These are phyloP conservation scores for Electrona antarctica DNA, from an alignment of 2,113 vertebrate genomes.

Conservation along the genomic window DNA sequence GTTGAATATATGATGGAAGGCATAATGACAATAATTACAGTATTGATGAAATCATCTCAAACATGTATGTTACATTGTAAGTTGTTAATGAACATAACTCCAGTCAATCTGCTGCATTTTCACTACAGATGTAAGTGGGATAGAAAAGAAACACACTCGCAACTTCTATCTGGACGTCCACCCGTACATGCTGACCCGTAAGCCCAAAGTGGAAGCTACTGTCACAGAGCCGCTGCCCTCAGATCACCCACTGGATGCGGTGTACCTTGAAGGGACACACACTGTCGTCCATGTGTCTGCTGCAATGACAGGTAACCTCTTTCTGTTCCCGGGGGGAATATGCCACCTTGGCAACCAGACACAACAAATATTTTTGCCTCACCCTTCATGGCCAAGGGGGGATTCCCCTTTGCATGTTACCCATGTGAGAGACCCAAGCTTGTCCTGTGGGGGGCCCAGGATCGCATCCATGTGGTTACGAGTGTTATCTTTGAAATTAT, in stretches of 20 bases:
- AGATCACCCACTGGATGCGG: conserved; percentile 86
- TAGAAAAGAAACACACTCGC: conserved; percentile 91
- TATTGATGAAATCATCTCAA: neutral
- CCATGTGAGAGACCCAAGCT: no score
- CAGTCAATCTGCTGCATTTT: conserved; percentile 9
- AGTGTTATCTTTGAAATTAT: no score
- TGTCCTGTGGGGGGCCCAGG: no score
- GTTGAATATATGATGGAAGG: neutral
- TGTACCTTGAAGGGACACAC: conserved; percentile 83
- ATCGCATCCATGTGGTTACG: no score
- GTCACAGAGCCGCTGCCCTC: conserved; percentile 79
- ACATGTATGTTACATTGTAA: no score
- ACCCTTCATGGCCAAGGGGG: no score
- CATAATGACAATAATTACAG: no score
- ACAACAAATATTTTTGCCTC: no score
- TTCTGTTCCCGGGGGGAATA: neutral
- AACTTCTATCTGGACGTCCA: conserved; percentile 98
- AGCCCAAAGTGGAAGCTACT: conserved; percentile 85
- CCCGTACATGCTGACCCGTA: conserved; percentile 93
- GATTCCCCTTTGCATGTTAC: no score
- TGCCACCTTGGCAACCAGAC: neutral
- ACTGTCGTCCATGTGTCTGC: conserved; percentile 77
- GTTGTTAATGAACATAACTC: neutral
- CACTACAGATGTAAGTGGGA: conserved; percentile 67
- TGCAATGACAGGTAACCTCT: conserved; percentile 70